Base-by-base conservation (phyloP, 2,888 invertebrate genomes). In the Folsomia manolachei region DNA sequence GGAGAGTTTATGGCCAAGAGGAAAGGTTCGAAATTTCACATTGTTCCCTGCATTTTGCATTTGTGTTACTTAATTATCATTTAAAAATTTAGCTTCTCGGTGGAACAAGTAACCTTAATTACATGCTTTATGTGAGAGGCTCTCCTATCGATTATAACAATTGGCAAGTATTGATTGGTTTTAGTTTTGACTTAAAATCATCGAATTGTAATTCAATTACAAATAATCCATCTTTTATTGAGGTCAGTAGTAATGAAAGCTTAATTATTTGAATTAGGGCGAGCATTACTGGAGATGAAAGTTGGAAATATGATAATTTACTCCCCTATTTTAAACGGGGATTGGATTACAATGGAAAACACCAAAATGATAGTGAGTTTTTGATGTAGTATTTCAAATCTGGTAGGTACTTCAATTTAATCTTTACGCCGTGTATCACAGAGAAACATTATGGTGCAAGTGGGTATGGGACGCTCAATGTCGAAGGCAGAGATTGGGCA, bases 251-350 rank as follows among this genome's bases (percentile, higher is more conserved):
- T n/a, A n/a, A n/a, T n/a, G n/a, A n/a, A n/a, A n/a, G n/a, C n/a
- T n/a, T n/a, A n/a, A n/a, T n/a, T n/a, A n/a, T n/a, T n/a, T n/a
- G n/a, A n/a, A n/a, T n/a, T n/a, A n/a, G n/a, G 79, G 73, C 78
- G 27, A 75, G 75, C 27, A 62, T 75, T 7, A 77, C 78, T 0
- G 75, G 71, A 11, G 76, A 77, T 24, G 27, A 69, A 0, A 25
- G 2, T 0, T 79, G 79, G 79, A 72, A 67, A 1, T 79, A 78
- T 72, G 75, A 79, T 25, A 78, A 77, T 62, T 66, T 79, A 23
- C 69, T 77, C 0, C 69, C 39, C 11, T 72, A 70, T 39, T 80
- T 80, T 51, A 78, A 78, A 60, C 72, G 73, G 26, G 74, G 72
- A 0, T 19, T 74, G 27, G 69, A 73, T 27, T 78, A 78, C 66